A percentile compares a stretch with the other conserved stretches of the same genome.
These are phyloP conservation scores for Polyodon spathula DNA, from an alignment of 2,113 vertebrate genomes.

Conservation along the genomic window DNA sequence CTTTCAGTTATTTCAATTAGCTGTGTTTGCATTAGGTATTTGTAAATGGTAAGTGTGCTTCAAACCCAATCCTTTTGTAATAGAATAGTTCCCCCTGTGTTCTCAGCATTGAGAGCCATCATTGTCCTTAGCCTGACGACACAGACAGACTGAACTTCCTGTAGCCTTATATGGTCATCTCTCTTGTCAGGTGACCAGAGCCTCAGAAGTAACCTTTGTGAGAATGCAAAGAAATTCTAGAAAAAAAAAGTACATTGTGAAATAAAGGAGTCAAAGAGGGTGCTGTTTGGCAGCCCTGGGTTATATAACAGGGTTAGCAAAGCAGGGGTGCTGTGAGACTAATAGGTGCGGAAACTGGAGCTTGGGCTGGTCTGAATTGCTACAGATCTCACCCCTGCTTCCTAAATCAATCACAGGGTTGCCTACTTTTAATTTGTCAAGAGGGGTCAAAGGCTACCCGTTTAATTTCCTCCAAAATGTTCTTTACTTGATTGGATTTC, in stretches of 20 bases:
- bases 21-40: no score
- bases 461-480: conserved; percentile 38
- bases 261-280: no score
- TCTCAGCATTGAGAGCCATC: no score
- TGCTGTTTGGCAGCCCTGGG: no score
- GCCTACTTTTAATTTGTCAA: conserved; percentile 29
- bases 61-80: no score
- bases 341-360: no score
- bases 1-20: no score
- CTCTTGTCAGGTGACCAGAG: conserved; percentile 62
- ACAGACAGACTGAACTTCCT: conserved; percentile 44
- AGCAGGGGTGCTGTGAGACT: no score
- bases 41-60: no score
- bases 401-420: conserved; percentile 34
- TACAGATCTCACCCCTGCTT: conserved; percentile 21
- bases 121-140: conserved; percentile 16
- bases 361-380: conserved; percentile 26
- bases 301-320: no score
- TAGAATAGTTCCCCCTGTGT: no score
- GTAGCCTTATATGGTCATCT: conserved; percentile 52
- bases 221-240: conserved; percentile 60
- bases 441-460: conserved; percentile 29
- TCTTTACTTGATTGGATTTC: conserved; percentile 25
- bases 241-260: conserved; percentile 44
- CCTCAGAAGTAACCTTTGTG: conserved; percentile 49